phyloP scores from a whole-genome alignment of 1,140 invertebrate species.

The Probaryconus sp. region DNA sequence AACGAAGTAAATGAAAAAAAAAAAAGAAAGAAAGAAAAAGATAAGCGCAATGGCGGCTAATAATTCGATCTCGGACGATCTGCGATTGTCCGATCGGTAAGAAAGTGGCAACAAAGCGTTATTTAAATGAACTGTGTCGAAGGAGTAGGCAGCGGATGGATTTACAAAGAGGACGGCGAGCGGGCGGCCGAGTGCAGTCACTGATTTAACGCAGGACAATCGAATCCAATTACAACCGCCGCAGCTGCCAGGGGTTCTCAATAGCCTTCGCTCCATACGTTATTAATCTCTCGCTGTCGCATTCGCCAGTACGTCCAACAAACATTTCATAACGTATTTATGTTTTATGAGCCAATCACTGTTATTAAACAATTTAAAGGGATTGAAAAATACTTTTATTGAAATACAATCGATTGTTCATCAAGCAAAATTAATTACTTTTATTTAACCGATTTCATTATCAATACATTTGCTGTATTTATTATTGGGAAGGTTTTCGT shows the following conservation, averaged over 20 bases:
- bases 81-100: conserved; percentile 40
- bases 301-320: conserved; percentile 8
- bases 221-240: conserved; percentile 78
- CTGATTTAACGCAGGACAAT: conserved; percentile 79
- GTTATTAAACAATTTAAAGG: conserved; percentile 31
- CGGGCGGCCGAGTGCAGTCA: conserved; percentile 71
- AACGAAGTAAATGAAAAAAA: conserved; percentile 1
- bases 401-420: conserved; percentile 16
- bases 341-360: conserved; percentile 37
- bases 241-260: conserved; percentile 64
- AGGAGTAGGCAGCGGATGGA: conserved; percentile 68
- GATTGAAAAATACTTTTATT: conserved; percentile 26
- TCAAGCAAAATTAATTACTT: conserved; percentile 13
- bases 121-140: conserved; percentile 71
- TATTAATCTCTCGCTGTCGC: conserved; percentile 29
- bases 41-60: conserved; percentile 8
- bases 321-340: conserved; percentile 32
- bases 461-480: too few species aligned
- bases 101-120: conserved; percentile 57
- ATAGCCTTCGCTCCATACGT: conserved; percentile 29
- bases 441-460: too few species aligned
- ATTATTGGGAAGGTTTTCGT: too few species aligned
- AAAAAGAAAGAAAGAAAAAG: conserved; percentile 29
- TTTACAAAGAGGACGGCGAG: conserved; percentile 67
- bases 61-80: conserved; percentile 41